Evolutionary conservation across 2,888 invertebrate species (phyloP), one percentile per base, ranked within the genome.

Genomic region (Campopleginae sp.): DNA sequence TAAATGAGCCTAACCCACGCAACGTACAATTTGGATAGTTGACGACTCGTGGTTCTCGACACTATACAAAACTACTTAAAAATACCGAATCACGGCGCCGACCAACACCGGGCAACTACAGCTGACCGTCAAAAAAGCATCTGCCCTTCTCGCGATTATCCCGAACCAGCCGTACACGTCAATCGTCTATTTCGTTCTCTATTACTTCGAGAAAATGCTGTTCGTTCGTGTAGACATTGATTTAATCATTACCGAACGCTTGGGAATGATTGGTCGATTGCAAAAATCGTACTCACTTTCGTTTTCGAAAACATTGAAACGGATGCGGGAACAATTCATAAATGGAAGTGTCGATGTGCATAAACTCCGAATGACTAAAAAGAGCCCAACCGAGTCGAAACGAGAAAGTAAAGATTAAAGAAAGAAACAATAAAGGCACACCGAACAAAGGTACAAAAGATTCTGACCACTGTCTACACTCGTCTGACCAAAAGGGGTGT

Each of bases 71-170:
- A 46, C 76, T 76, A 72, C 79, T 80, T 76, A 66, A 85, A 85
- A 82, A 42, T 68, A 85, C 75, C 89, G 89, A 92, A 90, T 92
- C 92, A 90, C 90, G 90, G 90, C 86, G 87, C 76, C 86, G 85
- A 87, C 87, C 87, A 87, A 88, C 88, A 88, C 82, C 88, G 86
- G 88, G 88, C 88, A 74, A 86, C 90, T 91, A 72, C 80, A 92
- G 93, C 92, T 93, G 93, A 92, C 90, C 88, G 87, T 89, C 87
- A 80, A 84, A 87, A 87, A 88, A 91, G 91, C 93, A 93, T 92
- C 93, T 93, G 93, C 91, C 89, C 82, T 80, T 77, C 78, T 86
- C 71, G 82, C 80, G 72, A 79, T 82, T 82, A 82, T 68, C 80
- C 58, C 63, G 44, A 75, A 61, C 70, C 83, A 88, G 88, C 89